Conservation (phyloP, 2,113 vertebrate genomes). For the Fulica atra region DNA sequence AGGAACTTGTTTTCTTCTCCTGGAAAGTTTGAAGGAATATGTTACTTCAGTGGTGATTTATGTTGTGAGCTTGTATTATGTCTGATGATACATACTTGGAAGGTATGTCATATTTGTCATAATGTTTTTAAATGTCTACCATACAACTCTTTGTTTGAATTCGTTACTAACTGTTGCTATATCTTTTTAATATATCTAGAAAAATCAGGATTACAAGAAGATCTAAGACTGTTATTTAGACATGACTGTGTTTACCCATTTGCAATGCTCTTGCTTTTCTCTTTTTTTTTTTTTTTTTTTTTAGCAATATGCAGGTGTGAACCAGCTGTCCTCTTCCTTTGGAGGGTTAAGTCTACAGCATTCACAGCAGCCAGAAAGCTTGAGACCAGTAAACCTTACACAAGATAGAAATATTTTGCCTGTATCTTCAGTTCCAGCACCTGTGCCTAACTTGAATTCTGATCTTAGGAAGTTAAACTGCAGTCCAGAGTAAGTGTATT, state of each 20-base stretch:
- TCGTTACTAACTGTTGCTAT: background rate
- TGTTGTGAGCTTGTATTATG: background rate
- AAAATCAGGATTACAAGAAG: background rate
- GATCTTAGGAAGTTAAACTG: constrained; percentile 95
- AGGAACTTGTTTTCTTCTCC: background rate
- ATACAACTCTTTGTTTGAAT: background rate
- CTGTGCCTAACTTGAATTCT: constrained; percentile 89
- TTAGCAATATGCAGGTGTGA: constrained; percentile 87
- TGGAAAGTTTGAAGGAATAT: background rate
- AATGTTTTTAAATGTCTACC: background rate
- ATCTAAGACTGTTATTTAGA: background rate
- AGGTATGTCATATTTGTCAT: background rate
- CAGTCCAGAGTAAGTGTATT: constrained; percentile 89
- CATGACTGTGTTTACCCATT: background rate
- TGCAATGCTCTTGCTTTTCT: background rate
- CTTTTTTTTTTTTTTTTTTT: constrained; percentile 52
- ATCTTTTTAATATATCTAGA: background rate
- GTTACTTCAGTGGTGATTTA: background rate
- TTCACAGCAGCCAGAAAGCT: constrained; percentile 85
- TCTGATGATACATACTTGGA: background rate
- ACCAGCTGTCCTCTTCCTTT: constrained; percentile 87
- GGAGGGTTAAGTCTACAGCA: constrained; percentile 91
- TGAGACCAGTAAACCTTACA: constrained; percentile 90
- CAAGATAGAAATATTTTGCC: constrained; percentile 92
- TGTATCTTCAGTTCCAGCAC: constrained; percentile 78